Base-by-base conservation (phyloP, 2,888 invertebrate species). In the Galerucella nymphaeae region DNA sequence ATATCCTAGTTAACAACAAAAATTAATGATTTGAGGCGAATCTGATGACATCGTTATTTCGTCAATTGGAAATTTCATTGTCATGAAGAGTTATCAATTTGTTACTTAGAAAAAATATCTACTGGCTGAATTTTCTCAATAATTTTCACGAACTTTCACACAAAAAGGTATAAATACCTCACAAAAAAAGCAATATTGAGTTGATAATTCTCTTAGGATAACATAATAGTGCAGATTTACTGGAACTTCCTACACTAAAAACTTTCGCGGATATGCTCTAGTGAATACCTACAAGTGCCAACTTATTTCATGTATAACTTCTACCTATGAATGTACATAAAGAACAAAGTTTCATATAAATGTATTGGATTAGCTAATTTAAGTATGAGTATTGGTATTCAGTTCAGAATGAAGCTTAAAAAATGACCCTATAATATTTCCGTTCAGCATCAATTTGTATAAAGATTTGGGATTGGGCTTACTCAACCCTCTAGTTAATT, bases 281-380 rank as follows among this genome's bases (percentile, higher is more conserved):
- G n/a, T 2, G 67, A 67, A 59, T 67, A 67, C 67, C 59, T 58
- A 58, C 58, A 67, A 67, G 67, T 67, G 67, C 67, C 48, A 67
- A 67, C 67, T 67, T 48, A 48, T 67, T 48, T 67, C 59, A 45
- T 48, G 67, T 58, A 67, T 67, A 67, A 59, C 48, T 59, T 38
- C 45, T 45, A 59, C 67, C 50, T 50, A 59, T 50, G 53, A 59
- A 65, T 65, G 58, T 65, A 55, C 11, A 50, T 41, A 62, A 62
- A 41, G 53, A 23, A 50, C 62, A 61, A 53, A 18, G 53, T 69
- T 62, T 62, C 62, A 62, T 20, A 62, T 53, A 18, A 69, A 69
- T 62, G 50, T 41, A 66, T 66, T 55, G 18, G 18, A 57, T 42
- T 38, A 57, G 66, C 38, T 66, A 65, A 65, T 65, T 30, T 48